Evolutionary conservation across 1,140 invertebrate genomes (phyloP), one percentile per base, ranked within the genome.

Genomic region (Atta texana): DNA sequence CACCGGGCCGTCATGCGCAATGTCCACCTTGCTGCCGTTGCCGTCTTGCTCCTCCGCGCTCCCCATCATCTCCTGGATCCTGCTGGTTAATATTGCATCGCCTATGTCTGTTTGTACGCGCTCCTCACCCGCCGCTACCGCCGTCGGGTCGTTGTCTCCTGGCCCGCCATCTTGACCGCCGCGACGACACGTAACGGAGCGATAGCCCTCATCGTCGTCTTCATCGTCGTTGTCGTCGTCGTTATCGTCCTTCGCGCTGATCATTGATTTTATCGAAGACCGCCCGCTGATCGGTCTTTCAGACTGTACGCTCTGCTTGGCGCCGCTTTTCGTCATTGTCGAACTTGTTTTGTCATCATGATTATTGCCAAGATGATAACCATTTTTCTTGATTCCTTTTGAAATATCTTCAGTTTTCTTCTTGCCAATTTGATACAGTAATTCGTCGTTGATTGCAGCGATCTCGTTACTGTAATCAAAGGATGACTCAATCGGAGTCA

Each of bases 1-100:
- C 95, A 95, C 95, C 93, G 93, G 92, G 57, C 31, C 88, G 89
- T 93, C 92, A 91, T 91, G 90, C 91, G 90, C 92, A 85, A 61
- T 89, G 71, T 85, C 88, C 64, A 69, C 66, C 55, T 78, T 78
- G 75, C 85, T 61, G 84, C 49, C 71, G 57, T 57, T 28, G n/a
- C 63, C 64, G 66, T 69, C 64, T 57, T 81, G 64, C 28, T 81
- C 64, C 63, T 91, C 89, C 75, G 85, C 91, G 64, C 87, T 90
- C 75, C 92, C 92, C 72, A 92, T 92, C 59, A 92, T 94, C 86
- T 94, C 93, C 53, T 92, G 90, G n/a, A 93, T 93, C 88, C 91
- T 92, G 77, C 85, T 92, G 68, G 87, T 91, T 68, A 89, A 92
- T 89, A 93, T 92, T 49, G 91, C 59, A 14, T 92, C 89, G 85